phyloP scores from a whole-genome alignment of 2,797 vertebrate genomes.

The Oryzias dopingdopingensis region DNA sequence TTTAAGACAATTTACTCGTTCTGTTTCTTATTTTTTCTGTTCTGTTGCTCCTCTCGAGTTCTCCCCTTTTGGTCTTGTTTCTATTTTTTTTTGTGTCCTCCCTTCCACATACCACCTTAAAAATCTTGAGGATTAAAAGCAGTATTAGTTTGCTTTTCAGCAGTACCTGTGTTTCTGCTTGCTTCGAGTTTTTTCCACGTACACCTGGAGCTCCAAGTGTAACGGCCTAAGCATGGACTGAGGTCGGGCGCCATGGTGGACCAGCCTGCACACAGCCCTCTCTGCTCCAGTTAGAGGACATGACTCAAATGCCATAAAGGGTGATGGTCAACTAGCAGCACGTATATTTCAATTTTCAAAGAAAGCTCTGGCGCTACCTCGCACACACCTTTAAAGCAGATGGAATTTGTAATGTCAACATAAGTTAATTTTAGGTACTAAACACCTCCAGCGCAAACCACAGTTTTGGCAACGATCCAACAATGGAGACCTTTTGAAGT shows the following conservation, averaged over 20 bases:
- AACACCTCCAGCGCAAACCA: conserved; percentile 21
- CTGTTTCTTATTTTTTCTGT: no score
- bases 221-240: conserved; percentile 74
- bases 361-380: not conserved
- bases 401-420: not conserved
- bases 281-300: conserved; percentile 75
- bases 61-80: no score
- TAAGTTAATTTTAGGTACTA: conserved; percentile 13
- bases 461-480: conserved; percentile 25
- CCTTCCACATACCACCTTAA: no score
- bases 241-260: conserved; percentile 77
- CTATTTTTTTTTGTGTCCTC: no score
- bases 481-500: conserved; percentile 28
- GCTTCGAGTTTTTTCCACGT: conserved; percentile 72
- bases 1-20: no score
- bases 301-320: conserved; percentile 59
- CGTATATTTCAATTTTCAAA: not conserved
- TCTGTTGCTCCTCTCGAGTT: no score
- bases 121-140: no score
- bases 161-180: conserved; percentile 80
- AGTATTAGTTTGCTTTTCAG: not conserved
- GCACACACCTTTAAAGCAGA: not conserved
- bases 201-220: conserved; percentile 77
- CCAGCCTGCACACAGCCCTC: conserved; percentile 79
- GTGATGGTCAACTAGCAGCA: conserved; percentile 1